Conservation (phyloP, 23 tunicate species). For the Styela plicata region DNA sequence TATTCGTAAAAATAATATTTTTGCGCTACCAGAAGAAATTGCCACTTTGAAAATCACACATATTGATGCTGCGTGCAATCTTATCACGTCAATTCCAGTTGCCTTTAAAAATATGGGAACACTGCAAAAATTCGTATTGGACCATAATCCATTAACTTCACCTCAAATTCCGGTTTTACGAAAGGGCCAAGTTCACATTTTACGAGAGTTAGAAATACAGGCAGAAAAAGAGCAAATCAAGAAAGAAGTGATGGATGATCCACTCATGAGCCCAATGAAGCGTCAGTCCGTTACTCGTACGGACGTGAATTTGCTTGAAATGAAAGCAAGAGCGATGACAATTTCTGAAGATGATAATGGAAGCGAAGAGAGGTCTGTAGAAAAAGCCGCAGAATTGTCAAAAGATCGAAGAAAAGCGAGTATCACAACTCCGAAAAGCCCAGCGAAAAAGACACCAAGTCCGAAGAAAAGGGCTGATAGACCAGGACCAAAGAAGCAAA, state of each 20-base stretch:
- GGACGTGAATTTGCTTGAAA: conserved; percentile 30
- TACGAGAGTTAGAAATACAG: conserved; percentile 52
- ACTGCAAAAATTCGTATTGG: conserved; percentile 34
- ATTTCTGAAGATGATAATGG: conserved; percentile 6
- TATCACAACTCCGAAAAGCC: background rate
- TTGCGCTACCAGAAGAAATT: conserved; percentile 55
- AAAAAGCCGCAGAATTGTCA: conserved; percentile 28
- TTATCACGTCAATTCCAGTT: conserved; percentile 51
- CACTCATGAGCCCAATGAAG: conserved; percentile 32
- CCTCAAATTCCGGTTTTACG: conserved; percentile 55
- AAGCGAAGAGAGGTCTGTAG: background rate
- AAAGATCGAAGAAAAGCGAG: conserved; percentile 27
- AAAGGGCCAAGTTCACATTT: conserved; percentile 76
- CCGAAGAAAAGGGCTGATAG: conserved; percentile 1
- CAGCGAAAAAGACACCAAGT: background rate
- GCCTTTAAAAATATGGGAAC: conserved; percentile 56
- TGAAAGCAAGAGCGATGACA: conserved; percentile 26
- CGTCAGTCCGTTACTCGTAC: background rate
- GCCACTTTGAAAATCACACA: conserved; percentile 43
- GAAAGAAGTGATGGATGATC: conserved; percentile 27
- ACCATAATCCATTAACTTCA: conserved; percentile 55
- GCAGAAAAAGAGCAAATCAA: conserved; percentile 30
- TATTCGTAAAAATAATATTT: conserved; percentile 58
- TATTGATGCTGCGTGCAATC: conserved; percentile 61
- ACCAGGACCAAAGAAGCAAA: background rate